Evolutionary conservation across 2,797 vertebrate species (phyloP).

Genomic region (Enteromius mattozi): DNA sequence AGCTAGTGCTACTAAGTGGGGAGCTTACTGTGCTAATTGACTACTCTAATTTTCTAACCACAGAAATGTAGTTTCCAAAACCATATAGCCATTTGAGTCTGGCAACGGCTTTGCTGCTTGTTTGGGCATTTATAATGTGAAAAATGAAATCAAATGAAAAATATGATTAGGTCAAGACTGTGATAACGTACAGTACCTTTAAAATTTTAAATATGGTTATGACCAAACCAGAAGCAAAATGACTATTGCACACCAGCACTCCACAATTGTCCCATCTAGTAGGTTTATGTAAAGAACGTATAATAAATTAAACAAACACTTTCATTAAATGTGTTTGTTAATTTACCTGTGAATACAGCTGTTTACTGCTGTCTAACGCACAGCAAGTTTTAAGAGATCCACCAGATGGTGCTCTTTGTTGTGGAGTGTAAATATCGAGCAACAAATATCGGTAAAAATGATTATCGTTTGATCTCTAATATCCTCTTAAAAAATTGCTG

Average conservation of each 20-base stretch:
- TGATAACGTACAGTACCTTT: background rate
- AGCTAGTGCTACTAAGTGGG: slow-evolving; percentile 30
- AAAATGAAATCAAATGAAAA: background rate
- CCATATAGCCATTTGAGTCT: slow-evolving; percentile 11
- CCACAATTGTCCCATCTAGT: background rate
- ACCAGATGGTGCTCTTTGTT: background rate
- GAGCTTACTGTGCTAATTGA: background rate
- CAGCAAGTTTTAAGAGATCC: slow-evolving; percentile 1
- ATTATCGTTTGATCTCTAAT: background rate
- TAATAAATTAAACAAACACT: background rate
- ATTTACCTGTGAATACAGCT: background rate
- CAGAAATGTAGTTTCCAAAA: slow-evolving; percentile 48
- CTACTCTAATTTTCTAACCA: slow-evolving; percentile 48
- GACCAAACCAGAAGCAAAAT: background rate
- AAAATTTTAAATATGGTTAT: background rate
- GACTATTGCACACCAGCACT: background rate
- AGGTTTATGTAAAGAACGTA: background rate
- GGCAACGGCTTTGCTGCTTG: slow-evolving; percentile 26
- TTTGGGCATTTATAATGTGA: slow-evolving; percentile 19
- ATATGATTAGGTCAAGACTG: background rate
- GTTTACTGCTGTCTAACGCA: background rate
- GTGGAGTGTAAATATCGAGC: background rate
- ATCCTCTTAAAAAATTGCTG: background rate
- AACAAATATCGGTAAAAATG: background rate
- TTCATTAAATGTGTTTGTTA: background rate